Evolutionary conservation across 2,888 invertebrate species (phyloP).

Genomic region (Himalopsyche japonica): DNA sequence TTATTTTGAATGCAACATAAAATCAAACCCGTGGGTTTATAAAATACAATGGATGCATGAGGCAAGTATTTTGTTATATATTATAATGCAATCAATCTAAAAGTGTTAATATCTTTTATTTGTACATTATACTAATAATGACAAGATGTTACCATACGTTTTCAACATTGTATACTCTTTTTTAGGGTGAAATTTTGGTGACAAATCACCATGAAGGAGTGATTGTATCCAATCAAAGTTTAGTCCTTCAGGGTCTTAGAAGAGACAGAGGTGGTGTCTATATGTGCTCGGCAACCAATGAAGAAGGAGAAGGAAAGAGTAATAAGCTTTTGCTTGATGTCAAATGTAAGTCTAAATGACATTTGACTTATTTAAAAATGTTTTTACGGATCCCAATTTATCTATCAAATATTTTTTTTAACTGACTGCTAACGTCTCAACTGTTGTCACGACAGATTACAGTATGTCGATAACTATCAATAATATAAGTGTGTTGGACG

Average conservation of each 20-base stretch:
- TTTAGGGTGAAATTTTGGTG: conserved; percentile 67
- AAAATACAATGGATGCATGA: conserved; percentile 72
- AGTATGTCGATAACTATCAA: too few species aligned
- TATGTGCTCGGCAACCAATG: conserved; percentile 77
- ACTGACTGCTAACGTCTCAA: too few species aligned
- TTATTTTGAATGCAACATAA: conserved; percentile 78
- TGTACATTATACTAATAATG: background rate
- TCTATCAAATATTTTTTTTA: too few species aligned
- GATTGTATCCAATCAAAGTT: conserved; percentile 79
- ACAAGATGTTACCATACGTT: too few species aligned
- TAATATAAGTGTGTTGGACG: too few species aligned
- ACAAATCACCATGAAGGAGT: conserved; percentile 76
- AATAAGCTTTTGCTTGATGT: conserved; percentile 73
- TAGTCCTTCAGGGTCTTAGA: conserved; percentile 77
- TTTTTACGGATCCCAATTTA: background rate
- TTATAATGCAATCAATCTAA: background rate
- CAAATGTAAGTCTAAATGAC: conserved; percentile 65
- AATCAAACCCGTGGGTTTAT: conserved; percentile 77
- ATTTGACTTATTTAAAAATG: background rate
- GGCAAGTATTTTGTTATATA: conserved; percentile 51
- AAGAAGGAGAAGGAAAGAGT: conserved; percentile 76
- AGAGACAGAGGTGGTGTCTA: conserved; percentile 73
- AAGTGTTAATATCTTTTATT: background rate
- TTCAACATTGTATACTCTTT: conserved; percentile 20
- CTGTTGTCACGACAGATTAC: too few species aligned